These are phyloP conservation scores for Poicephalus meyeri DNA, from an alignment of 2,113 vertebrate genomes.

Conservation along the genomic window DNA sequence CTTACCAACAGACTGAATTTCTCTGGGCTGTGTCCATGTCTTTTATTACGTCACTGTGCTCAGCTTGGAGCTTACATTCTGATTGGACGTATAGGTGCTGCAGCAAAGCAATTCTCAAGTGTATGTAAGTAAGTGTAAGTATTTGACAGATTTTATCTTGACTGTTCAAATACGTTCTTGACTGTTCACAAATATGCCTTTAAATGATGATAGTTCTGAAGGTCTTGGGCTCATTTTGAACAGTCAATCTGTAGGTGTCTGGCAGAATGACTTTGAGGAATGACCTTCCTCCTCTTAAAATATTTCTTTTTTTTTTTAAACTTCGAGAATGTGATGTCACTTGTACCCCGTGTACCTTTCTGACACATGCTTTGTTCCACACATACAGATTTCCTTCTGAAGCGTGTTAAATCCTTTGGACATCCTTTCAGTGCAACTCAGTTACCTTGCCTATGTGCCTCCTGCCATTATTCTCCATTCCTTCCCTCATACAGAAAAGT, in stretches of 20 bases:
- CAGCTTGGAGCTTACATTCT: background rate
- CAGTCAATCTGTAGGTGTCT: background rate
- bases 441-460: background rate
- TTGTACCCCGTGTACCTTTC: background rate
- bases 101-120: background rate
- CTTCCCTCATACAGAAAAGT: background rate
- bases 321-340: background rate
- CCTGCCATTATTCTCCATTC: background rate
- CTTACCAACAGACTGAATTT: background rate
- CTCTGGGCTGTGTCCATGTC: fast-evolving
- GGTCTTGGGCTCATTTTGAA: background rate
- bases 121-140: background rate
- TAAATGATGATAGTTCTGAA: background rate
- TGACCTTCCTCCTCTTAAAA: background rate
- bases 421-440: background rate
- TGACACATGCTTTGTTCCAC: background rate
- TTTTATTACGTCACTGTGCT: background rate
- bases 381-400: background rate
- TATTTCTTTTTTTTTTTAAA: background rate
- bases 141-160: background rate
- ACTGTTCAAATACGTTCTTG: background rate
- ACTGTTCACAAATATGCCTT: background rate
- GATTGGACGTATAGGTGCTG: background rate
- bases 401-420: background rate
- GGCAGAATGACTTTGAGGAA: background rate